Percentiles rank a stretch among this genome's conserved stretches.
Evolutionary conservation across 1,140 invertebrate genomes (phyloP).

Genomic region (Ostrea denselamellosa): DNA sequence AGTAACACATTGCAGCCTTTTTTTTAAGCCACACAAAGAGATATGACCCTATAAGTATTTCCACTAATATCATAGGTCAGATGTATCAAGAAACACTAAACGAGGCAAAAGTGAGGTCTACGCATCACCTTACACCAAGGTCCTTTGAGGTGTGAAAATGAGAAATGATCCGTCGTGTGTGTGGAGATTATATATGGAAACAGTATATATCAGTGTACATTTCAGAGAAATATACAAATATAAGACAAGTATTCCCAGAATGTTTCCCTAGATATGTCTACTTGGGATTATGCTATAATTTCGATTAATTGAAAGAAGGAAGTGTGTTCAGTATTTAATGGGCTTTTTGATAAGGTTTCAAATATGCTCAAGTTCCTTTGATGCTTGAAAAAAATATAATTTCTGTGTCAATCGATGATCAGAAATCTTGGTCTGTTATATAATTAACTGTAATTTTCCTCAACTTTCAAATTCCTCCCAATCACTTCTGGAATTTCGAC

Average conservation of each 20-base stretch:
- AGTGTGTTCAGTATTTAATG: not conserved
- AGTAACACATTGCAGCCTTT: not conserved
- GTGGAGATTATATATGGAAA: constrained; percentile 4
- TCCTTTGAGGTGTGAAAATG: not conserved
- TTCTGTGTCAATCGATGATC: not conserved
- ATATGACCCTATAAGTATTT: not conserved
- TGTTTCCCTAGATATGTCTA: not conserved
- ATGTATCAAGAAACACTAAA: not conserved
- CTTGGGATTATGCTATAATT: not conserved
- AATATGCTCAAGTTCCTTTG: not conserved
- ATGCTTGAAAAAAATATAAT: not conserved
- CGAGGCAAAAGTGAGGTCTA: not conserved
- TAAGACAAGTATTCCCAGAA: not conserved
- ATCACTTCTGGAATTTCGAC: not conserved
- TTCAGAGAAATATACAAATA: not conserved
- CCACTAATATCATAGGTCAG: not conserved
- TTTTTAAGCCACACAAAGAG: not conserved
- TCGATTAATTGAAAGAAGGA: not conserved
- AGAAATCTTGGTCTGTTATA: not conserved
- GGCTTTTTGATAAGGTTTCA: not conserved
- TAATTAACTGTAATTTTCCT: not conserved
- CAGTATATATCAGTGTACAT: not conserved
- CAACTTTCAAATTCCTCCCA: not conserved
- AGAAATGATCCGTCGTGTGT: not conserved
- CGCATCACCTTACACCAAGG: not conserved